Base-by-base conservation (phyloP, 2,113 vertebrate species). In the Lepus europaeus region DNA sequence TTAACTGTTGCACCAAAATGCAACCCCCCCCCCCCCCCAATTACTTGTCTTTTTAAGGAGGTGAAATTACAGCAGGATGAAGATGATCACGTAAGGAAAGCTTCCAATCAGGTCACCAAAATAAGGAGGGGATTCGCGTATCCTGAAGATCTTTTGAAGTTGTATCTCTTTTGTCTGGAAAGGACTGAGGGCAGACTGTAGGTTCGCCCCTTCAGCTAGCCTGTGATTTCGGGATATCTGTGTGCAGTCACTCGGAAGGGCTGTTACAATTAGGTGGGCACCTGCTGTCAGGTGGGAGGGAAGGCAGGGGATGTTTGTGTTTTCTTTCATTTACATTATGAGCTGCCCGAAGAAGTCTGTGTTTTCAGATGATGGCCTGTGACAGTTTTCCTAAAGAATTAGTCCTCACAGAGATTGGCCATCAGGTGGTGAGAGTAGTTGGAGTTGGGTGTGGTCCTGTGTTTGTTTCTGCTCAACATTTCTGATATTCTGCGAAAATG, bases 71-170 rank as follows among this genome's bases (percentile, higher is more conserved):
- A 36, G 20, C 53, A 64, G 20, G 45, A 45, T 51, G 63, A 77
- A 59, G 49, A 69, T 80, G 51, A 74, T 88, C 51, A 27, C 22
- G 14, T n/a, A 82, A 92, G 66, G 20, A 90, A 64, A 83, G 45
- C 77, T 61, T 93, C 64, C 49, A 74, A 91, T 92, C 56, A 39
- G 45, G 53, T 80, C 79, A 77, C 68, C 36, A 36, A 27, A 56
- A 36, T 31, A 76, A 33, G 66, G 70, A 94, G 27, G 23, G 39
- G 9, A 74, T 63, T 74, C 69, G 3, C 56, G 59, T 87, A 91
- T 95, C 88, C 92, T 82, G 78, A 97, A 88, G 82, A 85, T 69
- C 78, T 95, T 88, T 97, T 95, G 96, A 94, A 95, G 95, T 89
- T 1, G 0, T 92, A 86, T 90, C 73, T 61, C 53, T 0, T 83